Evolutionary conservation across 2,888 invertebrate species (phyloP).

Genomic region (Eucera pruinosa): DNA sequence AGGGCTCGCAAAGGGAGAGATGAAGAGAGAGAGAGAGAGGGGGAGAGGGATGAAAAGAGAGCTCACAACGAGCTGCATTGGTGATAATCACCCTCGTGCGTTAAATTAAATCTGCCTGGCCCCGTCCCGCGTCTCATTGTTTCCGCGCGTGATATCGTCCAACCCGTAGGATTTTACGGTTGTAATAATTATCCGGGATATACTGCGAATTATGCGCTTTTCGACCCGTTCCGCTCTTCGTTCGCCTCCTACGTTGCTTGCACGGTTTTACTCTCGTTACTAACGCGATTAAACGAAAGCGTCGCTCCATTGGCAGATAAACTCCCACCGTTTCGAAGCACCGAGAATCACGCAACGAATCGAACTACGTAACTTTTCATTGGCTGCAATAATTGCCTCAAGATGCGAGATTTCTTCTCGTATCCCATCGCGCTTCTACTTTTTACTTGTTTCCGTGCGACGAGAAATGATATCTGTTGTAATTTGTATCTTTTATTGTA

Average conservation of each 20-base stretch:
- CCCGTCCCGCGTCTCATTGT: constrained; percentile 40
- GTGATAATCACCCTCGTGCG: constrained; percentile 67
- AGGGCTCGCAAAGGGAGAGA: background rate
- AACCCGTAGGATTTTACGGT: constrained; percentile 59
- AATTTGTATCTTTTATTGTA: too few relatives aligned
- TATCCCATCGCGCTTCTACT: too few relatives aligned
- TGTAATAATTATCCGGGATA: constrained; percentile 62
- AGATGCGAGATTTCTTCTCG: too few relatives aligned
- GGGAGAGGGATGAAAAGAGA: background rate
- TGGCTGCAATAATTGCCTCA: too few relatives aligned
- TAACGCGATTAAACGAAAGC: constrained; percentile 35
- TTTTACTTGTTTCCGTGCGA: too few relatives aligned
- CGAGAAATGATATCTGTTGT: too few relatives aligned
- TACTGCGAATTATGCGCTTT: constrained; percentile 59
- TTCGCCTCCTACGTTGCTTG: background rate
- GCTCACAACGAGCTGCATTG: constrained; percentile 60
- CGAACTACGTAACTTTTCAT: background rate
- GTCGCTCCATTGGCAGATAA: background rate
- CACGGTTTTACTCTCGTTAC: constrained; percentile 40
- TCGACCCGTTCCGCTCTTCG: constrained; percentile 16
- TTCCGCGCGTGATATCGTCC: constrained; percentile 55
- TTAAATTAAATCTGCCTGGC: constrained; percentile 67
- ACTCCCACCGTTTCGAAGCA: background rate
- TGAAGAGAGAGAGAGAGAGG: background rate
- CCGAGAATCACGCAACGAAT: too few relatives aligned